Evolutionary conservation across 2,888 invertebrate genomes (phyloP).

Genomic region (Crossocerus cetratus): DNA sequence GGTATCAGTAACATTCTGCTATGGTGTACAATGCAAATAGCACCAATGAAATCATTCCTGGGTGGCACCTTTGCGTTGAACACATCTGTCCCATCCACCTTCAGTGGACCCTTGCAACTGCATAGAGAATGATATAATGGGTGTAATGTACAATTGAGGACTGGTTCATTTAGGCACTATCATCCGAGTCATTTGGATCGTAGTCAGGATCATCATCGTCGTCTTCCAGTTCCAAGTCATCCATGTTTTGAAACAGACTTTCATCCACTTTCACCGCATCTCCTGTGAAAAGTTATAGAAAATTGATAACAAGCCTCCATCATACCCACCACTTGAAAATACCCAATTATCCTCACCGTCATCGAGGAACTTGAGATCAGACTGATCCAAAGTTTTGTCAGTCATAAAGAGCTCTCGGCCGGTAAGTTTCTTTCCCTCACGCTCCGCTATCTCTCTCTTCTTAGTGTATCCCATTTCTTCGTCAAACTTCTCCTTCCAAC

Average conservation of each 20-base stretch:
- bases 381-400: slow-evolving; percentile 95
- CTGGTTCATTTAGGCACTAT: slow-evolving; percentile 66
- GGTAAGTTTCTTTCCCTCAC: slow-evolving; percentile 89
- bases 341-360: slow-evolving; percentile 80
- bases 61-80: slow-evolving; percentile 15
- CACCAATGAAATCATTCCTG: slow-evolving; percentile 30
- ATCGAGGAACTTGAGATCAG: slow-evolving; percentile 96
- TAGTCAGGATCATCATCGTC: slow-evolving; percentile 83
- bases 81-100: not conserved
- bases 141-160: slow-evolving; percentile 4
- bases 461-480: slow-evolving; percentile 89
- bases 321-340: no score
- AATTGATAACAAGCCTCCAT: no score
- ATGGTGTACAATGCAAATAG: slow-evolving; percentile 21
- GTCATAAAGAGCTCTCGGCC: slow-evolving; percentile 95
- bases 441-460: slow-evolving; percentile 84
- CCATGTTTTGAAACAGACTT: slow-evolving; percentile 93
- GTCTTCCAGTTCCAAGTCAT: slow-evolving; percentile 86
- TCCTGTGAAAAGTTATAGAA: slow-evolving; percentile 73
- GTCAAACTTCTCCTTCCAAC: slow-evolving; percentile 96
- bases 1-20: slow-evolving; percentile 11
- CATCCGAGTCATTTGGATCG: slow-evolving; percentile 75
- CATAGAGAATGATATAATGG: not conserved
- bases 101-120: not conserved
- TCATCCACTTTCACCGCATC: slow-evolving; percentile 95